Base-by-base conservation (phyloP, 2,113 vertebrate species). In the Sorex fumeus region DNA sequence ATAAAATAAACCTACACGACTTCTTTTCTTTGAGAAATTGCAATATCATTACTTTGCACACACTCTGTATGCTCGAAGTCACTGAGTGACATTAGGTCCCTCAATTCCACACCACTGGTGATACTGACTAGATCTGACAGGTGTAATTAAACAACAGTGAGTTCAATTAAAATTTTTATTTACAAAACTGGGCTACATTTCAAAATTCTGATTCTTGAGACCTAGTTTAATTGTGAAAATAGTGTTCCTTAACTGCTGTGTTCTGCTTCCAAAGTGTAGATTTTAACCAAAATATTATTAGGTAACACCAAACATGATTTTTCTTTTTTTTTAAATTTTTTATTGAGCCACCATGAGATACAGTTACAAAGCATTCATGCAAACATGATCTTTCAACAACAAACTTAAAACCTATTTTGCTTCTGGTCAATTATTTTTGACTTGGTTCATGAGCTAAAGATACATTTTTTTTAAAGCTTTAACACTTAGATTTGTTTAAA, bases 191-290 rank as follows among this genome's bases (percentile, higher is more conserved):
- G 64, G 77, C 57, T 87, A 30, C 18, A 85, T 71, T 91, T 85
- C 75, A 90, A 76, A 66, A 78, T 64, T 83, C 12, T 45, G 15
- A 66, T 80, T 94, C 71, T 93, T 66, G 82, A 94, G 50, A 83
- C 25, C 10, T 64, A 32, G 77, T 62, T 19, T 93, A 60, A 77
- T 79, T 93, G 10, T 91, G n/a, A 91, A 96, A 95, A 78, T 23
- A 82, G 82, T 30, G 30, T 10, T 67, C 57, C 10, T 60, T 76
- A 88, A 80, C 11, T 57, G 71, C 30, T 21, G 57, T 34, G 30
- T 66, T 87, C 74, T 64, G 80, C 62, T 87, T 60, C n/a, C 10
- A 67, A 95, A 80, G 76, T 27, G 36, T 12, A 62, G 50, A 70
- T 30, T 50, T 91, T 50, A n/a, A 28, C 74, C 60, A 67, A 91